Base-by-base conservation (phyloP, 35 echinoderm and acorn worm genomes). In the Nesometra sesokonis region DNA sequence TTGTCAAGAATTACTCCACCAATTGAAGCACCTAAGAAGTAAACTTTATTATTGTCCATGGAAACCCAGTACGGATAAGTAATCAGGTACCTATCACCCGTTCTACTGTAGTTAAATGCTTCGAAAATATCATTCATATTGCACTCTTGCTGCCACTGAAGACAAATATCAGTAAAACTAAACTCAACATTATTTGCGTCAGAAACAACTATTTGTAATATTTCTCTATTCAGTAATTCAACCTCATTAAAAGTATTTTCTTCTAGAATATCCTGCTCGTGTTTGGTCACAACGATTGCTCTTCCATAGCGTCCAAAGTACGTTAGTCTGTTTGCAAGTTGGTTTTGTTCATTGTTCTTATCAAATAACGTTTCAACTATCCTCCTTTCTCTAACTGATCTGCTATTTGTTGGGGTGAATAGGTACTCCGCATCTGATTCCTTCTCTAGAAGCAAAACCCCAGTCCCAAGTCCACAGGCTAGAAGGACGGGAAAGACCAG, bases 351-450 rank as follows among this genome's bases (percentile, higher is more conserved):
- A 27, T 2, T 9, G 21, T 67, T 11, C 2, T 27, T 27, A 19
- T 67, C 21, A 32, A 80, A 91, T 30, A 91, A 77, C 13, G 77
- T 47, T 47, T 91, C 89, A 21, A 85, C 77, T 17, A 27, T 80
- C 0, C 36, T 43, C 33, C 84, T 33, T 30, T 91, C 89, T 19
- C 38, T 76, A 2, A 80, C 47, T 0, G 89, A 76, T 47, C 79
- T 77, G 15, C 83, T 77, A 39, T 80, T 86, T 46, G 38, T 38
- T 46, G 89, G 89, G 7, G 84, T 85, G 84, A 86, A 91, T 13
- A 91, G 39, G 21, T 38, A 47, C 46, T 91, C 89, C 0, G 85
- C 27, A 78, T 81, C 84, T 23, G 37, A 32, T 46, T 91, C 84
- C 11, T 84, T 29, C 32, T 77, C 76, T 29, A 91, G 33, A 32